phyloP scores from a whole-genome alignment of 92 coral and sea anemone species.

The Parazoanthus atlanticus region DNA sequence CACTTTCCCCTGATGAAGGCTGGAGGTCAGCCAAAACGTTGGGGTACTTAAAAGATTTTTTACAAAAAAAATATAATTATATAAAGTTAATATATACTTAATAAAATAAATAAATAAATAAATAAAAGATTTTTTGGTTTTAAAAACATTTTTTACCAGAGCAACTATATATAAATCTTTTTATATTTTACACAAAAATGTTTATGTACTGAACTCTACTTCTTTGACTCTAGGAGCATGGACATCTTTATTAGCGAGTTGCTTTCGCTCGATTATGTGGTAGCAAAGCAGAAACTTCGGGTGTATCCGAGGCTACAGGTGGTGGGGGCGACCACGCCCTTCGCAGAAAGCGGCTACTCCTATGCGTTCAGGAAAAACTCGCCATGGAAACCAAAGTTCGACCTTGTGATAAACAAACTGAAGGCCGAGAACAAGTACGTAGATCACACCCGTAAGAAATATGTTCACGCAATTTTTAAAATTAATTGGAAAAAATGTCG shows the following conservation, averaged over 20 bases:
- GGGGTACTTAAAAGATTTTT: too few relatives aligned
- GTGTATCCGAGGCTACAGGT: conserved; percentile 84
- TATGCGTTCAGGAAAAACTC: conserved; percentile 88
- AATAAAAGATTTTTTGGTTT: too few relatives aligned
- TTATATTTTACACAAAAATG: too few relatives aligned
- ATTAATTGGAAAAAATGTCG: too few relatives aligned
- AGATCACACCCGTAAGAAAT: neutral
- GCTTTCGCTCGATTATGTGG: conserved; percentile 82
- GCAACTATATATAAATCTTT: too few relatives aligned
- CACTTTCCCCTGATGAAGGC: too few relatives aligned
- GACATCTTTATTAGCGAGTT: conserved; percentile 86
- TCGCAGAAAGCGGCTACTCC: conserved; percentile 86
- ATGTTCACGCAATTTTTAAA: too few relatives aligned
- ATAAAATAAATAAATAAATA: too few relatives aligned
- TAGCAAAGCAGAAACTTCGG: conserved; percentile 74
- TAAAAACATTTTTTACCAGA: too few relatives aligned
- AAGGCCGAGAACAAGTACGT: conserved; percentile 84
- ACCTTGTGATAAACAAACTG: conserved; percentile 78
- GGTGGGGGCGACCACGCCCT: conserved; percentile 77
- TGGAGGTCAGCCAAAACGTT: too few relatives aligned
- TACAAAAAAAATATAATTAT: too few relatives aligned
- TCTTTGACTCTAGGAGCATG: conserved; percentile 49
- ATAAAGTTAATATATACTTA: too few relatives aligned
- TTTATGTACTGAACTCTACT: neutral
- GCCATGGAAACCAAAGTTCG: conserved; percentile 92